phyloP scores from a whole-genome alignment of 2,888 invertebrate species.

The Chironomus riparius region DNA sequence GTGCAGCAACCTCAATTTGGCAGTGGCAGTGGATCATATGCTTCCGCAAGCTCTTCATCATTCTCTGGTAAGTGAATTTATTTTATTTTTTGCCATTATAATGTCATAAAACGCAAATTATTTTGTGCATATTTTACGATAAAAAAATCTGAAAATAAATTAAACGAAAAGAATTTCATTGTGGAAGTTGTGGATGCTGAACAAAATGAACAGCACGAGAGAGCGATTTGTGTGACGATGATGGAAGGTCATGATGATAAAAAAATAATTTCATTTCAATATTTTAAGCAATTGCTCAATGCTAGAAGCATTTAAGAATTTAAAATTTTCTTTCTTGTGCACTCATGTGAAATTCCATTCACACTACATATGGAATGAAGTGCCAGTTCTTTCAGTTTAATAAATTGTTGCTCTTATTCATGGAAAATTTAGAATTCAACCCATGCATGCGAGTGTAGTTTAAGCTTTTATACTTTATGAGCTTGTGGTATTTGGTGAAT shows the following conservation, averaged over 20 bases:
- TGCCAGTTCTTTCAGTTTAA: no score
- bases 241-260: neutral
- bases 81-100: neutral
- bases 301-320: no score
- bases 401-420: no score
- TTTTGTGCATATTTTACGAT: slow-evolving; percentile 9
- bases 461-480: no score
- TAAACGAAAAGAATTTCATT: neutral
- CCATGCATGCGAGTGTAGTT: no score
- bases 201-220: neutral
- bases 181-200: neutral
- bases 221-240: neutral
- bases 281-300: no score
- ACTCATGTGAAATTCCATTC: no score
- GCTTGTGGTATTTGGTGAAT: no score
- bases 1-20: no score
- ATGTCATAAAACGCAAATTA: neutral
- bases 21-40: neutral
- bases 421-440: no score
- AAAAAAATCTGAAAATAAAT: slow-evolving; percentile 21
- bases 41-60: slow-evolving; percentile 9
- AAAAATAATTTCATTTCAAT: neutral
- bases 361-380: no score
- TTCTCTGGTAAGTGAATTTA: slow-evolving; percentile 4
- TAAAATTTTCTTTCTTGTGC: no score